Evolutionary conservation across 2,888 invertebrate species (phyloP), one percentile per base, ranked within the genome.

Genomic region (Eupithecia vulgata): DNA sequence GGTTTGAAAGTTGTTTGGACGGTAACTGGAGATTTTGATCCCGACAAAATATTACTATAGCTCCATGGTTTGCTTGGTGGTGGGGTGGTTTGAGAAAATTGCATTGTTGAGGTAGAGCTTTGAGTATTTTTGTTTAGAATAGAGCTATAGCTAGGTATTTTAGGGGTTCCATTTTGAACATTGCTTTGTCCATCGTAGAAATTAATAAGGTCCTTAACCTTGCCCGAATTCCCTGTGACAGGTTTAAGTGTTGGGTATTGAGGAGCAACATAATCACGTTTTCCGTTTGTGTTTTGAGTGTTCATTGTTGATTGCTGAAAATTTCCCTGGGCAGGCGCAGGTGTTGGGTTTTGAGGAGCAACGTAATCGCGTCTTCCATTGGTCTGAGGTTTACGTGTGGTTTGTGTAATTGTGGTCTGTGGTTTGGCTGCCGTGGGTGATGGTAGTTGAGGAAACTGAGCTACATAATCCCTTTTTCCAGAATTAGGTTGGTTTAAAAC

Each of bases 141-240:
- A 6, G 90, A 88, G 81, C 94, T 94, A 73, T 92, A 94, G 80
- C 92, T 94, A 7, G 90, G 89, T n/a, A 84, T 76, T 69, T 85
- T 86, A 42, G 84, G 84, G 21, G 85, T 83, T 37, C 78, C 79
- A 72, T 78, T 84, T 76, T 84, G 84, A 67, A 79, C 81, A 69
- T 81, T 83, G 21, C 78, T 84, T 80, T 90, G 87, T 68, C 78
- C 83, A 67, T 93, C 91, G 78, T 90, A 94, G 80, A 88, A 92
- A 74, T 92, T 90, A 52, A 94, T 80, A 17, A 94, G 84, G 76
- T 92, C 94, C 80, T 93, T 90, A 2, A 94, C 93, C 81, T 91
- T 91, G 62, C 90, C 88, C 13, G 82, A 79, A 68, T 48, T 72
- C 76, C 78, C 82, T 76, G 82, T 81, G 34, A 75, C 62, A 13